These are phyloP conservation scores for Pyrrhia umbra DNA, from an alignment of 2,888 invertebrate genomes.

Conservation along the genomic window DNA sequence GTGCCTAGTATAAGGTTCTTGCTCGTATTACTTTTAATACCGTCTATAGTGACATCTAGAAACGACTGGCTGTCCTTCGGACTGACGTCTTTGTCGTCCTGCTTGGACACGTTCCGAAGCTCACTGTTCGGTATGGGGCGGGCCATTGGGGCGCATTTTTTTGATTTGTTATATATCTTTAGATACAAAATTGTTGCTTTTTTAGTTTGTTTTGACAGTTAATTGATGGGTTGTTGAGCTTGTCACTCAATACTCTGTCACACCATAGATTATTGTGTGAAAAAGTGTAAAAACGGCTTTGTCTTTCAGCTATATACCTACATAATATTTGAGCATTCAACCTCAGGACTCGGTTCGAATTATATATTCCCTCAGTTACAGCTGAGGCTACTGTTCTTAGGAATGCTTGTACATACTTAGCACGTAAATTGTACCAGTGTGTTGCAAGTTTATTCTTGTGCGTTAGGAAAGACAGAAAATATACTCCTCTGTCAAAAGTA, in stretches of 20 bases:
- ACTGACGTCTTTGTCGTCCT: conserved; percentile 58
- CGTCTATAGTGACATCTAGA: conserved; percentile 72
- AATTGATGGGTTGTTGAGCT: neutral
- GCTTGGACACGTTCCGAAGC: conserved; percentile 63
- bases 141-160: conserved; percentile 76
- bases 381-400: too few species aligned
- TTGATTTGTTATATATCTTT: conserved; percentile 36
- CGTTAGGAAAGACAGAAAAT: too few species aligned
- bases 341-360: too few species aligned
- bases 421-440: too few species aligned
- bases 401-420: too few species aligned
- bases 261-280: neutral
- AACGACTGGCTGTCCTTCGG: conserved; percentile 66
- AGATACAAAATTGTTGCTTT: conserved; percentile 47
- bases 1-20: conserved; percentile 80
- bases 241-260: neutral
- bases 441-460: too few species aligned
- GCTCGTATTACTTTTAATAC: conserved; percentile 71
- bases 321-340: too few species aligned
- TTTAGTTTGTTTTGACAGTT: conserved; percentile 18
- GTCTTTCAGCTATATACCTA: neutral
- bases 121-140: conserved; percentile 74
- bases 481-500: too few species aligned
- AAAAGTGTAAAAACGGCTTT: neutral
- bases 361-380: too few species aligned